Evolutionary conservation across 2,888 invertebrate species (phyloP).

Genomic region (Microctonus aethiopoides): DNA sequence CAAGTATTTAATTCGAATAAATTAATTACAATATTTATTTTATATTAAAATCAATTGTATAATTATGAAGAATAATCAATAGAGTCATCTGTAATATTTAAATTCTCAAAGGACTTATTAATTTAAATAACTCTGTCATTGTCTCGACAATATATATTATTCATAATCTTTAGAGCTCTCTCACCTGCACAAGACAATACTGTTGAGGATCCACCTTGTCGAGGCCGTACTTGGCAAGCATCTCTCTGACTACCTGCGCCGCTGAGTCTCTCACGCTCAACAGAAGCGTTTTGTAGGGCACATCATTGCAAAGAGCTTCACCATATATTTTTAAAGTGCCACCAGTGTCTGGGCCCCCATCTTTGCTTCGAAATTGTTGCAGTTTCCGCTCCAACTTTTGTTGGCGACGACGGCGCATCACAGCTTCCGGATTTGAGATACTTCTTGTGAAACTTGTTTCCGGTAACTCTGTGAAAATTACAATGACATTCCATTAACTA

Average conservation of each 20-base stretch:
- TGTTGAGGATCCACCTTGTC: conserved; percentile 89
- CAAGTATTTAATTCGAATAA: too few species aligned
- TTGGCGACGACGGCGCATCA: conserved; percentile 96
- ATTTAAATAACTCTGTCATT: background rate
- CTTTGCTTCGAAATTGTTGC: conserved; percentile 94
- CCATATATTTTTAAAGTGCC: conserved; percentile 96
- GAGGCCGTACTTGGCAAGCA: conserved; percentile 96
- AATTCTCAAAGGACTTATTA: background rate
- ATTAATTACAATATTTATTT: too few species aligned
- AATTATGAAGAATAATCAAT: too few species aligned
- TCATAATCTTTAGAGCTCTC: conserved; percentile 28
- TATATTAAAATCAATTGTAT: too few species aligned
- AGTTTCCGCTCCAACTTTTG: conserved; percentile 96
- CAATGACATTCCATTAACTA: conserved; percentile 30
- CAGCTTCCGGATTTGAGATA: conserved; percentile 99
- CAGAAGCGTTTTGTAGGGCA: conserved; percentile 97
- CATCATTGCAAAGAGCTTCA: conserved; percentile 93
- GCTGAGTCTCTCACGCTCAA: conserved; percentile 94
- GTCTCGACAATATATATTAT: background rate
- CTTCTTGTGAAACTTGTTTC: conserved; percentile 99
- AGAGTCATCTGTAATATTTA: too few species aligned
- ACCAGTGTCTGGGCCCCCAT: conserved; percentile 94
- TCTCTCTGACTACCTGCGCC: conserved; percentile 92
- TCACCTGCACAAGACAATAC: conserved; percentile 95
- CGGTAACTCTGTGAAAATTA: conserved; percentile 80